Percentiles rank a stretch among this genome's conserved stretches.
These are phyloP conservation scores for Bubo scandiacus DNA, from an alignment of 2,113 vertebrate species.

Conservation along the genomic window DNA sequence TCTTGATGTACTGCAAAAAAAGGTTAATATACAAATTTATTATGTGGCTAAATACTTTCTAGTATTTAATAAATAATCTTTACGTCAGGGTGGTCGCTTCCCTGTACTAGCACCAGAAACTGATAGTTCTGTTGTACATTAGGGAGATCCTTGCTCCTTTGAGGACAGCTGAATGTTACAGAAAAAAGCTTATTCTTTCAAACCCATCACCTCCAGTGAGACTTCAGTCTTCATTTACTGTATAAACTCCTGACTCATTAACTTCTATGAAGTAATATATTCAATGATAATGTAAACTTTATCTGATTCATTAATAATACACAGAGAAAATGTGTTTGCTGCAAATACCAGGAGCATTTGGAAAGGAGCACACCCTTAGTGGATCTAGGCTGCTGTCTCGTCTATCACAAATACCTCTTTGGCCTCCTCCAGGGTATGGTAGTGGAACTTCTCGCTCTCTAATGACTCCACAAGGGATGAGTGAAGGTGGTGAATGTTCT, in stretches of 20 bases:
- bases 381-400: not conserved
- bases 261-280: not conserved
- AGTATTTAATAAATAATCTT: not conserved
- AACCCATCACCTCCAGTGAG: not conserved
- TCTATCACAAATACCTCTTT: slow-evolving; percentile 73
- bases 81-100: not conserved
- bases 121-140: not conserved
- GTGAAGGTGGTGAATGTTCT: slow-evolving; percentile 76
- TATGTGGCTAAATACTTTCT: not conserved
- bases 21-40: not conserved
- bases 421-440: slow-evolving; percentile 87
- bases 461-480: slow-evolving; percentile 73
- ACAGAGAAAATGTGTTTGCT: not conserved
- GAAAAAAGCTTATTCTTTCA: not conserved
- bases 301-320: not conserved
- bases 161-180: not conserved
- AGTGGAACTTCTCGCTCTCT: slow-evolving; percentile 80
- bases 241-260: not conserved
- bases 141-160: not conserved
- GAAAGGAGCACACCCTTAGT: accelerated
- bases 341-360: accelerated
- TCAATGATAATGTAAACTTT: not conserved
- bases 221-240: too few species aligned
- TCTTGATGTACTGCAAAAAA: slow-evolving; percentile 76
- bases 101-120: not conserved